These are phyloP conservation scores for Oxyruncus cristatus DNA, from an alignment of 2,113 vertebrate species.

Conservation along the genomic window DNA sequence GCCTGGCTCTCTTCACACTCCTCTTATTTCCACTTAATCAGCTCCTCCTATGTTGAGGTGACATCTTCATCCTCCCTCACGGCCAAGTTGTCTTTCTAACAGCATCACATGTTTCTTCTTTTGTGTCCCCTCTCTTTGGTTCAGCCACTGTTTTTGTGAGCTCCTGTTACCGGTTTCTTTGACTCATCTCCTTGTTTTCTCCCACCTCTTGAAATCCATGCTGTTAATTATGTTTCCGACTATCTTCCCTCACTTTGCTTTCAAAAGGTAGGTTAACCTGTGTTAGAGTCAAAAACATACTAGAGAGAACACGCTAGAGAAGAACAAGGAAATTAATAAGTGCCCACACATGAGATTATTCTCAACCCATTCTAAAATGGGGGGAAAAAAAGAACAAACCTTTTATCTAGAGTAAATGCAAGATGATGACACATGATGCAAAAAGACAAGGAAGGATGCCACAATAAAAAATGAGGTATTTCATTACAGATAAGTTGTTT, in stretches of 20 bases:
- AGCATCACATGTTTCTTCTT: not conserved
- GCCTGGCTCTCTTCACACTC: fast-evolving
- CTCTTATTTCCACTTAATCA: not conserved
- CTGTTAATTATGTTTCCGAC: not conserved
- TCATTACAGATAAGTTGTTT: not conserved
- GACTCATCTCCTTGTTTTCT: not conserved
- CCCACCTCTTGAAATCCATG: not conserved
- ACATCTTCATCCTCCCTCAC: fast-evolving
- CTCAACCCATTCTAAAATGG: not conserved
- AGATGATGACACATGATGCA: not conserved
- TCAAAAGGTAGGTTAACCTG: not conserved
- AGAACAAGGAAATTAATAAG: not conserved
- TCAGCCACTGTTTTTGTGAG: not conserved
- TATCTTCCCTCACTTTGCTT: not conserved
- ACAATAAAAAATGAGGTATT: not conserved
- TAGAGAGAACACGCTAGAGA: not conserved
- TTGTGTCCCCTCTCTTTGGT: not conserved
- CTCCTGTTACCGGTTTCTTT: not conserved
- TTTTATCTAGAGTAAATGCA: not conserved
- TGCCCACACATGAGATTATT: not conserved
- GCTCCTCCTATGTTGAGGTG: not conserved
- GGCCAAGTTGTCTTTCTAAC: not conserved
- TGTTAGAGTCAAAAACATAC: not conserved
- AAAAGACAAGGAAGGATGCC: not conserved
- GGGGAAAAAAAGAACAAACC: not conserved